A percentile compares a stretch with the other conserved stretches of the same genome.
These are phyloP conservation scores for Ferrisia virgata DNA, from an alignment of 2,888 invertebrate species.

Conservation along the genomic window DNA sequence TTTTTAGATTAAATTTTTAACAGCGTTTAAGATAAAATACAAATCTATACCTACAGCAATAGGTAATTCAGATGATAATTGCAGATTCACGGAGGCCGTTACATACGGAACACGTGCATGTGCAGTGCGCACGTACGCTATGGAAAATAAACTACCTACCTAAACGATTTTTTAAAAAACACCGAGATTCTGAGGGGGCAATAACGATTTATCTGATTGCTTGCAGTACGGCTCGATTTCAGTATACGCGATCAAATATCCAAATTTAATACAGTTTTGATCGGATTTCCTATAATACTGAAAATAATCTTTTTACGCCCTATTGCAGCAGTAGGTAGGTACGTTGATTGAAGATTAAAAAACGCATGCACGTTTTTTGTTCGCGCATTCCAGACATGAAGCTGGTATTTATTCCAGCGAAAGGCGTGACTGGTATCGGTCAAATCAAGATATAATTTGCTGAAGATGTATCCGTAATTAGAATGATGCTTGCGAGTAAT, in stretches of 20 bases:
- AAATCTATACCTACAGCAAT: not conserved
- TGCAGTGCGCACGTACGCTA: not conserved
- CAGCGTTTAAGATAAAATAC: not conserved
- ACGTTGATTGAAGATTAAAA: not conserved
- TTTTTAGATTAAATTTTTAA: too few relatives aligned
- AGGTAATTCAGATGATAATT: not conserved
- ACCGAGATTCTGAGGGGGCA: not conserved
- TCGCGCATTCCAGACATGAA: conserved; percentile 1
- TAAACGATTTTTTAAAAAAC: not conserved
- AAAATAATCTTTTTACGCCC: conserved; percentile 22
- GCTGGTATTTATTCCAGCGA: conserved; percentile 1
- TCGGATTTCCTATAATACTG: not conserved
- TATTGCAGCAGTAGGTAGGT: not conserved
- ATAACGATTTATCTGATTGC: not conserved
- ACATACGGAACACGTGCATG: not conserved
- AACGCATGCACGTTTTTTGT: conserved; percentile 21
- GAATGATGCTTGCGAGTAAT: conserved; percentile 15
- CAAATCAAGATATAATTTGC: conserved; percentile 28
- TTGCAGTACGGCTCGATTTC: not conserved
- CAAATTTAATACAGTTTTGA: conserved; percentile 2
- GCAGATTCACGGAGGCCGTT: not conserved
- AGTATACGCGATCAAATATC: not conserved
- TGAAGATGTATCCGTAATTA: conserved; percentile 26
- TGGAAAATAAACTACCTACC: not conserved
- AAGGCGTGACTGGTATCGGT: conserved; percentile 29